Conservation (phyloP, 2,113 vertebrate species). For the Rhea pennata region DNA sequence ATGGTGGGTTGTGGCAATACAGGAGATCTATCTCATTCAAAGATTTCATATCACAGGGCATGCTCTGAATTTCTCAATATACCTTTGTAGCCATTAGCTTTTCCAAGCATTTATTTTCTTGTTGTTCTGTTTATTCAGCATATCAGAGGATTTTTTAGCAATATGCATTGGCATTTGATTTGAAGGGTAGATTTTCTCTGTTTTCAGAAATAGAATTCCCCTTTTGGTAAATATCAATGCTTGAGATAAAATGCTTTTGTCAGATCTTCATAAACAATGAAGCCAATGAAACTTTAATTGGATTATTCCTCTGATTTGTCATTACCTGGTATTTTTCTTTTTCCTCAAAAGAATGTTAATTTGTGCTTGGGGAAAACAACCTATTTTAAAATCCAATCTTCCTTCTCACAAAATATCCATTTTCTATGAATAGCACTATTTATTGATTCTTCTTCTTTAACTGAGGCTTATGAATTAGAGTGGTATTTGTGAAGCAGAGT, state of each 20-base stretch:
- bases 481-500: constrained; percentile 33
- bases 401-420: background rate
- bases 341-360: constrained; percentile 32
- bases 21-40: background rate
- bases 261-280: constrained; percentile 26
- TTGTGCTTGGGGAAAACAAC: constrained; percentile 1
- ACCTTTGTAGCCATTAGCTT: background rate
- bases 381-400: constrained; percentile 33
- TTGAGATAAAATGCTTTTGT: constrained; percentile 25
- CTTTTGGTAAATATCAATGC: constrained; percentile 7
- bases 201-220: background rate
- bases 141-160: background rate
- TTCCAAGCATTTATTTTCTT: background rate
- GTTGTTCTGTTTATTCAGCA: background rate
- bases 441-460: constrained; percentile 53
- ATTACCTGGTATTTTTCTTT: constrained; percentile 28
- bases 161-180: background rate
- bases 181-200: background rate
- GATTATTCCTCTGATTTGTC: constrained; percentile 12
- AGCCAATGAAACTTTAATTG: background rate
- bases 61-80: background rate
- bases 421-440: constrained; percentile 45
- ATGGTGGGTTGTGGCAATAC: background rate
- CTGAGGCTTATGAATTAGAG: constrained; percentile 50
- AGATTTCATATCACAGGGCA: background rate